These are phyloP conservation scores for Dioctria linearis DNA, from an alignment of 2,888 invertebrate genomes.

Conservation along the genomic window DNA sequence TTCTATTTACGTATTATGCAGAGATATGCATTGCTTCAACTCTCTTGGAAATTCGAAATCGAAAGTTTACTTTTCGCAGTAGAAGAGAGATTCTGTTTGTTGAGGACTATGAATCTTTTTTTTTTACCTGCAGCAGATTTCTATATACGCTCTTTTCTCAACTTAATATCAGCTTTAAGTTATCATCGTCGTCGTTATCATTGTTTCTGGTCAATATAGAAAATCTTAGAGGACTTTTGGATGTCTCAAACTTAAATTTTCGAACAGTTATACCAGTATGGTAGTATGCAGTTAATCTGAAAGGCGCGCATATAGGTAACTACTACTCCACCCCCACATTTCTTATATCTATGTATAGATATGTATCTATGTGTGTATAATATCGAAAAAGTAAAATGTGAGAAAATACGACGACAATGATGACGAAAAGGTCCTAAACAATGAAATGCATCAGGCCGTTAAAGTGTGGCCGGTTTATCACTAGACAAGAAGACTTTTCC, in stretches of 20 bases:
- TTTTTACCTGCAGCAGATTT: not conserved
- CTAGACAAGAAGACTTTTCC: conserved; percentile 24
- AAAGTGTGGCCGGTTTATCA: conserved; percentile 36
- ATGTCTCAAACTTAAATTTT: conserved; percentile 1
- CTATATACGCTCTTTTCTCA: too few relatives aligned
- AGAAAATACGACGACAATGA: conserved; percentile 8
- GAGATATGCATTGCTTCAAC: not conserved
- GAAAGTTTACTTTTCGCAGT: conserved; percentile 11
- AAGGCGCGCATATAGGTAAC: conserved; percentile 7
- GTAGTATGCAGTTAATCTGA: conserved; percentile 21
- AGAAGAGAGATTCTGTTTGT: too few relatives aligned
- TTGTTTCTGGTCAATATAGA: too few relatives aligned
- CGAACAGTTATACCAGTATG: not conserved
- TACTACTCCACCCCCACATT: not conserved
- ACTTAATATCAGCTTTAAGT: too few relatives aligned
- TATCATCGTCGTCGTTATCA: too few relatives aligned
- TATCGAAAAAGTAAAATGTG: conserved; percentile 13
- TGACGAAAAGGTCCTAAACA: conserved; percentile 46
- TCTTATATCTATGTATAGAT: not conserved
- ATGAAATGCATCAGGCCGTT: conserved; percentile 33
- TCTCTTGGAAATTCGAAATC: conserved; percentile 42
- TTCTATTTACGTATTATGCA: not conserved
- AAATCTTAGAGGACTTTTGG: too few relatives aligned
- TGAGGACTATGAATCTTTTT: too few relatives aligned
- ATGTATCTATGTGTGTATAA: not conserved